Conservation (phyloP, 1,140 invertebrate genomes). For the Penaeus japonicus region DNA sequence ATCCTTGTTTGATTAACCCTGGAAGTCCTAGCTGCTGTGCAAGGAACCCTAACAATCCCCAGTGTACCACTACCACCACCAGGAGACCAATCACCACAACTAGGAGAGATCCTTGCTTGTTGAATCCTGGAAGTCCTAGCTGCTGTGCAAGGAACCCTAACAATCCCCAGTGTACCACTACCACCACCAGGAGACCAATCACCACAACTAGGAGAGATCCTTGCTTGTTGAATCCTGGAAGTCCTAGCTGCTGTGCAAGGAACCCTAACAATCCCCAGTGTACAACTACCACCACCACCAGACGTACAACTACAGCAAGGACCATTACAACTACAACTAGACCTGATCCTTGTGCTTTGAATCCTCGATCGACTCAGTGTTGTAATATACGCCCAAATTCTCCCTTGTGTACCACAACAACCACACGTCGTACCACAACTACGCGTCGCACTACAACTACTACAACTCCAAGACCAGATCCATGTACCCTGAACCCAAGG, state of each 20-base stretch:
- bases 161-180: background rate
- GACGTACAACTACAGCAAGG: background rate
- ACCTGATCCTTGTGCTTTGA: conserved; percentile 24
- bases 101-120: too few species aligned
- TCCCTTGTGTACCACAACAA: too few species aligned
- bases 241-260: background rate
- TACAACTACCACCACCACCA: background rate
- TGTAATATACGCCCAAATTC: background rate
- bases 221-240: too few species aligned
- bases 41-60: background rate
- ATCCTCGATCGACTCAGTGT: conserved; percentile 16
- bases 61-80: background rate
- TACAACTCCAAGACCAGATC: conserved; percentile 16
- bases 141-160: conserved; percentile 6
- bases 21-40: too few species aligned
- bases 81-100: too few species aligned
- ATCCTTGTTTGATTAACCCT: too few species aligned
- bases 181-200: too few species aligned
- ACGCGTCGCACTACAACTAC: background rate
- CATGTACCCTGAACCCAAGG: conserved; percentile 11
- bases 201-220: too few species aligned
- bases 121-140: too few species aligned
- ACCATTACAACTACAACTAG: background rate
- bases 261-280: background rate
- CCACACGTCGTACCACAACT: too few species aligned